phyloP scores from a whole-genome alignment of 2,113 vertebrate genomes.

The Varanus salvator region DNA sequence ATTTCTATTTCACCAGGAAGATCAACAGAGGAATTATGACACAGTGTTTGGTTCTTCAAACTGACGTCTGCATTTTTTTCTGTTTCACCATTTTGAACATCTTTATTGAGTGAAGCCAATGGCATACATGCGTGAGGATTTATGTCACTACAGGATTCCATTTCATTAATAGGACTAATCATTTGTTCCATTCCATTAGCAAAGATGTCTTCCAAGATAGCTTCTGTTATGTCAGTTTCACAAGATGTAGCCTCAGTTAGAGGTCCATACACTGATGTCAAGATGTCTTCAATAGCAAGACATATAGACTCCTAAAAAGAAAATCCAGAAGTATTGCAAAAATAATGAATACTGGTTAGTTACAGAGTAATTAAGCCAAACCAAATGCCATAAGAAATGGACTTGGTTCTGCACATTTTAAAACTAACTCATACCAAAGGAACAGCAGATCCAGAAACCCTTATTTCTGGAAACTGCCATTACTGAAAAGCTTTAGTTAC shows the following conservation, averaged over 20 bases:
- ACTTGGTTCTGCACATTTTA: not conserved
- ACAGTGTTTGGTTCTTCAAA: conserved; percentile 64
- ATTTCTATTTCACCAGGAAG: conserved; percentile 51
- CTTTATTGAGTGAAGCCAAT: conserved; percentile 67
- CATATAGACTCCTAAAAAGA: conserved; percentile 85
- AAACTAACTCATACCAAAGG: not conserved
- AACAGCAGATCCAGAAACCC: not conserved
- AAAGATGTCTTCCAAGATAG: conserved; percentile 71
- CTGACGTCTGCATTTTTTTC: conserved; percentile 64
- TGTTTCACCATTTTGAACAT: conserved; percentile 68
- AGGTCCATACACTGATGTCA: conserved; percentile 88
- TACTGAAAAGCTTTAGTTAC: not conserved
- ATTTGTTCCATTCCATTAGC: conserved; percentile 70
- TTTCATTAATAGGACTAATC: conserved; percentile 73
- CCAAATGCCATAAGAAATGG: not conserved
- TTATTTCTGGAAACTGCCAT: not conserved
- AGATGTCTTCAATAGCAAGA: conserved; percentile 87
- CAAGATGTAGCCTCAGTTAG: conserved; percentile 68
- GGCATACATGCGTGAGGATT: conserved; percentile 64
- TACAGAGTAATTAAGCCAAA: not conserved
- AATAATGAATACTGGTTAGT: conserved; percentile 40
- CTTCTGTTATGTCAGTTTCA: conserved; percentile 74
- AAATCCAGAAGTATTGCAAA: conserved; percentile 25
- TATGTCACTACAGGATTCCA: conserved; percentile 70
- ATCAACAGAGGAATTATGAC: conserved; percentile 51